phyloP scores from a whole-genome alignment of 1,140 invertebrate species.

The Drosophila yakuba region DNA sequence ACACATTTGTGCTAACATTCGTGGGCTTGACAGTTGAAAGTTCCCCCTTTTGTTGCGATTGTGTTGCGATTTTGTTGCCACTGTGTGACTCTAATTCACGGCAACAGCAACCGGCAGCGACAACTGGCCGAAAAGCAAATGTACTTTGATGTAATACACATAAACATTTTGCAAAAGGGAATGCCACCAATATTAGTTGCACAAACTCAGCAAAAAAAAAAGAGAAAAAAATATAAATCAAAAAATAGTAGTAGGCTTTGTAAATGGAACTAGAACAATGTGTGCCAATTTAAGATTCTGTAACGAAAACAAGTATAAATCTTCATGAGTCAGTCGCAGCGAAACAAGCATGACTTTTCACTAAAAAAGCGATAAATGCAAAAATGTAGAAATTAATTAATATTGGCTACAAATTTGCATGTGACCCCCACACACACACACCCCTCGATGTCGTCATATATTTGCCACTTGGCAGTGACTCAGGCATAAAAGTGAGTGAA shows the following conservation, averaged over 20 bases:
- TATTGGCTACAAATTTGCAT: slow-evolving; percentile 41
- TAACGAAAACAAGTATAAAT: slow-evolving; percentile 30
- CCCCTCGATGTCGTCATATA: slow-evolving; percentile 25
- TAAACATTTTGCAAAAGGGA: slow-evolving; percentile 62
- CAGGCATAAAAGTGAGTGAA: slow-evolving; percentile 4
- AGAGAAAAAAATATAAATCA: neutral
- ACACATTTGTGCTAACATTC: slow-evolving; percentile 47
- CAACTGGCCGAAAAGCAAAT: slow-evolving; percentile 71
- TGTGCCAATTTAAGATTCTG: slow-evolving; percentile 53
- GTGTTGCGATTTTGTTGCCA: neutral
- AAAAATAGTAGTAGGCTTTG: slow-evolving; percentile 4
- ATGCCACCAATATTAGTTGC: slow-evolving; percentile 46
- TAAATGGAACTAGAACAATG: slow-evolving; percentile 39
- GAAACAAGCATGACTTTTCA: slow-evolving; percentile 23
- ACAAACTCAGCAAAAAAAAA: neutral
- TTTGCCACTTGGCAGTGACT: slow-evolving; percentile 14
- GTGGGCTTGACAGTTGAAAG: slow-evolving; percentile 50
- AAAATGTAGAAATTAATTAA: slow-evolving; percentile 31
- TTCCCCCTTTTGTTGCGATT: slow-evolving; percentile 14
- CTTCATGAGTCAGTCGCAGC: slow-evolving; percentile 32
- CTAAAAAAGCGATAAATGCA: slow-evolving; percentile 26
- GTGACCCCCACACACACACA: slow-evolving; percentile 3
- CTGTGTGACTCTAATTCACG: slow-evolving; percentile 44
- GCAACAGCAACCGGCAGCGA: slow-evolving; percentile 21
- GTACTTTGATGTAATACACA: slow-evolving; percentile 77